Evolutionary conservation across 2,113 vertebrate genomes (phyloP), one percentile per base, ranked within the genome.

Genomic region (Saccopteryx leptura): DNA sequence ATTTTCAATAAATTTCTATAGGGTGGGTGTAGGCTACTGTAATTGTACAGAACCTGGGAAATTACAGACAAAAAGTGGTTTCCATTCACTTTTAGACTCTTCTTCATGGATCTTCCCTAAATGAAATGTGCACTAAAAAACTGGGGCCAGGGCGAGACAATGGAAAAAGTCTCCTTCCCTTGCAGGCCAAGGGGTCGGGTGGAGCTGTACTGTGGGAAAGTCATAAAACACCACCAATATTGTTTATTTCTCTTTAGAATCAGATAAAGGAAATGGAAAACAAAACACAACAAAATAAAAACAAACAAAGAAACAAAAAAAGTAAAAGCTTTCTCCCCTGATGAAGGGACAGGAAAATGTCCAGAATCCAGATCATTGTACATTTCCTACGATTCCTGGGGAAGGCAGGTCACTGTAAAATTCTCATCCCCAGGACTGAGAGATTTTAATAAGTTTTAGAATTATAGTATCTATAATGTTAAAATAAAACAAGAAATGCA

Each of bases 1-100:
- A 19, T 65, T 71, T 48, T 48, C n/a, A 79, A 3, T 81, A 61
- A 48, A 58, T 63, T 89, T 18, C 19, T 26, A 18, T 28, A 56
- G 31, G 2, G 18, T 24, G 9, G 13, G 5, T 33, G 17, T 54
- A 3, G 17, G 3, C 11, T 39, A 33, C 0, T 28, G 4, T 24
- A 26, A 23, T n/a, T 60, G 26, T 17, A 28, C 1, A 68, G 60
- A 63, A 9, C 4, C n/a, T 69, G 31, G 50, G 31, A 80, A 65
- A 24, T 3, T 31, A 90, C 5, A 81, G 24, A 26, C 39, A 23
- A 6, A 26, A 10, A 15, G 15, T 10, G 39, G 28, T 69, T 83
- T 56, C 14, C 28, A 39, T 61, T 54, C 8, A 61, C 19, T 83
- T 8, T 50, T 56, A 18, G 23, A 9, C 4, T 91, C 28, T 88